Base-by-base conservation (phyloP, 2,113 vertebrate genomes). In the Daubentonia madagascariensis region DNA sequence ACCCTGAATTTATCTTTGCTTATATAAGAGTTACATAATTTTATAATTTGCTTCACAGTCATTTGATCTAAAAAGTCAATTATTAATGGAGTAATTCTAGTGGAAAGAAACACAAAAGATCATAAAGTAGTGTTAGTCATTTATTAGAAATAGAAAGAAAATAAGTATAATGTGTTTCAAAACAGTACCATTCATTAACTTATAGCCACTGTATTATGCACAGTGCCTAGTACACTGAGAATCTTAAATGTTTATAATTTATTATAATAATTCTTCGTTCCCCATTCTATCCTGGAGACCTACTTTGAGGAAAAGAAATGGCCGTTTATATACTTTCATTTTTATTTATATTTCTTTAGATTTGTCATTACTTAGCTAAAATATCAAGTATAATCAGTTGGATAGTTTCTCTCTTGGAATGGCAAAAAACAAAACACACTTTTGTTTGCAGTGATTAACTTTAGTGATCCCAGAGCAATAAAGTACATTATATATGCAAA, bases 21-120 rank as follows among this genome's bases (percentile, higher is more conserved):
- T 93, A 57, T 10, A 22, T 93, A 40, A 76, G 20, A 86, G n/a
- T 93, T 76, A n/a, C 5, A 23, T 92, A 89, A 43, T 73, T 96
- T 89, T 96, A 37, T 85, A 93, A 75, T 63, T 93, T 52, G 87
- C n/a, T 90, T 90, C 28, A 87, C 32, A 78, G 32, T 84, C 35
- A 59, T 65, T 91, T 73, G 17, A n/a, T 63, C 18, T 81, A 84
- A 83, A 65, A 92, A 67, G 20, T 91, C 35, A 91, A 59, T 85
- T 65, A 79, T 84, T 79, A 91, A 65, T 79, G n/a, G 57, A 81
- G 13, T 76, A 65, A 79, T 85, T 80, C 8, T 25, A 70, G 10
- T 83, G 48, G 25, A 32, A 72, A 23, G 76, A 92, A 73, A 14
- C 11, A 92, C 48, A 67, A 75, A 28, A 73, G 37, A 57, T 35